Conservation (phyloP, 2,113 vertebrate genomes). For the Piaya cayana region DNA sequence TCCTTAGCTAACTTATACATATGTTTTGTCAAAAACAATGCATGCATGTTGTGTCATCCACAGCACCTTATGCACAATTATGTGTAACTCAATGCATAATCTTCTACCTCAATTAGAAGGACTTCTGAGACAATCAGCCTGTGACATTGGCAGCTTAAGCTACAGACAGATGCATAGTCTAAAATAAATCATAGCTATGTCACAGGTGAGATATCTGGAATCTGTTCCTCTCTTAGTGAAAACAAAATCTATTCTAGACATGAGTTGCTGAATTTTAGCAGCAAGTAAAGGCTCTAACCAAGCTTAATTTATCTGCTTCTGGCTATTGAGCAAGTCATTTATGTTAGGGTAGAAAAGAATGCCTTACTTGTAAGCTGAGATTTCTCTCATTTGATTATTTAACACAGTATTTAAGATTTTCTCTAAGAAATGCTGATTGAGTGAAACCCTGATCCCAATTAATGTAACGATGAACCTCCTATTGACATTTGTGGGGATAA, state of each 20-base stretch:
- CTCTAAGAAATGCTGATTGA: background rate
- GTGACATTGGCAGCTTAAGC: background rate
- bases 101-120: background rate
- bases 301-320: slow-evolving; percentile 2
- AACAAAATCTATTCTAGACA: slow-evolving; percentile 9
- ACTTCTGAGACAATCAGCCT: background rate
- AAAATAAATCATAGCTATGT: slow-evolving; percentile 4
- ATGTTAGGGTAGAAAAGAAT: background rate
- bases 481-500: background rate
- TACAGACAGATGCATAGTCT: background rate
- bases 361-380: background rate
- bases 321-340: background rate
- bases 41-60: background rate
- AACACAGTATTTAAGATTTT: background rate
- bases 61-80: background rate
- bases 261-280: background rate
- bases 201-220: background rate
- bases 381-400: background rate
- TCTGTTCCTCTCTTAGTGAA: background rate
- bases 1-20: background rate
- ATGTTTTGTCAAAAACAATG: background rate
- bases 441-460: background rate
- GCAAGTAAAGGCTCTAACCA: background rate
- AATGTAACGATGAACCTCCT: background rate
- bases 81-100: background rate